These are phyloP conservation scores for Tenthredo scrophulariae DNA, from an alignment of 2,888 invertebrate species.

Conservation along the genomic window DNA sequence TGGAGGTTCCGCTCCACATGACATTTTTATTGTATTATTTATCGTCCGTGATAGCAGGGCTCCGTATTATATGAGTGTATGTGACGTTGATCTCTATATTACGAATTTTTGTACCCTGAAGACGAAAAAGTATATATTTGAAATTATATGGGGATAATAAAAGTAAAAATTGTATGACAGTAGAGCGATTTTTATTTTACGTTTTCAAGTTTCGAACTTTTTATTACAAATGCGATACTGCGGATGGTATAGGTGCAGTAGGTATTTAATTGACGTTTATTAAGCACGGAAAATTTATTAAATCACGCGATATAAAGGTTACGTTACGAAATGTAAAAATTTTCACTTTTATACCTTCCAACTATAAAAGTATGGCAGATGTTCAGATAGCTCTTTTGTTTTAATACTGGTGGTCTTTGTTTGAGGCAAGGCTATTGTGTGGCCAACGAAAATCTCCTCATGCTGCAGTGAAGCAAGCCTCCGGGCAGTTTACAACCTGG, in stretches of 20 bases:
- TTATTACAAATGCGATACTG: not conserved
- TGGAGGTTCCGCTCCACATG: conserved; percentile 60
- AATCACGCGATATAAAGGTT: not conserved
- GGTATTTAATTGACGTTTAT: not conserved
- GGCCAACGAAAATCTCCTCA: not conserved
- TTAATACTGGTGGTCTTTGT: conserved; percentile 3
- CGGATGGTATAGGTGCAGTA: not conserved
- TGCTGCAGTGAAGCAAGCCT: not conserved
- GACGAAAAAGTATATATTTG: not conserved
- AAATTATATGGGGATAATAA: not conserved
- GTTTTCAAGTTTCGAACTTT: not conserved
- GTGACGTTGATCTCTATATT: conserved; percentile 3
- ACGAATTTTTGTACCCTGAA: not conserved
- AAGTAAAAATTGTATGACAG: not conserved
- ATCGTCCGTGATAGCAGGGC: not conserved
- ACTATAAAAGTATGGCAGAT: not conserved
- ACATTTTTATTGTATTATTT: conserved; percentile 56
- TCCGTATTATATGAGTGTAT: not conserved
- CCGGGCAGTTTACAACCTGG: not conserved
- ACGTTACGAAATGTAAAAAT: not conserved
- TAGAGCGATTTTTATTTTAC: not conserved
- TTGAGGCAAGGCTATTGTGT: conserved; percentile 7
- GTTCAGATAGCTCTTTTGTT: conserved; percentile 33
- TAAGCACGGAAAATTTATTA: not conserved
- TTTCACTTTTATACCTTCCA: conserved; percentile 16